Conservation (phyloP, 2,797 vertebrate genomes). For the Pitangus sulphuratus region DNA sequence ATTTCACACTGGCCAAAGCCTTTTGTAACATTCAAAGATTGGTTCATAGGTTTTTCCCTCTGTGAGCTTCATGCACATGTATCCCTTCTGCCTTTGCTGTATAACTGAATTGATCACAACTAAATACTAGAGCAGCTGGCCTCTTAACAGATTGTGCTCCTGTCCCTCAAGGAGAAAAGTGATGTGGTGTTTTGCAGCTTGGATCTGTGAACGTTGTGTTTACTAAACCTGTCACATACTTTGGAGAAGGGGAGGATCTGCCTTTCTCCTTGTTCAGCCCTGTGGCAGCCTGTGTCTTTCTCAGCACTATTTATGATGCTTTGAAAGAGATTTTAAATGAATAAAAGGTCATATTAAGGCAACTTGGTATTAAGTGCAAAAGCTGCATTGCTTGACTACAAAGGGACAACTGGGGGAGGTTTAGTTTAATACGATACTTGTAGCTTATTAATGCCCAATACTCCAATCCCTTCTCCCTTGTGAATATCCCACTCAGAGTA, state of each 20-base stretch:
- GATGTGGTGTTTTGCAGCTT: not conserved
- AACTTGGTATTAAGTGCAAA: not conserved
- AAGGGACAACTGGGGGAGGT: not conserved
- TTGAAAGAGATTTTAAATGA: not conserved
- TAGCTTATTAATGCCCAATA: not conserved
- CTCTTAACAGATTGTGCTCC: not conserved
- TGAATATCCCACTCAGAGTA: not conserved
- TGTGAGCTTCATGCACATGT: rapidly evolving
- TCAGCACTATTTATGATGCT: not conserved
- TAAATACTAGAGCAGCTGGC: not conserved
- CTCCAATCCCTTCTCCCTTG: not conserved
- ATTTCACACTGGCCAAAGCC: not conserved
- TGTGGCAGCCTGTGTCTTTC: not conserved
- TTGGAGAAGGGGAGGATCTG: not conserved
- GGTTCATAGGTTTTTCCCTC: not conserved
- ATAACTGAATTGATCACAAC: not conserved
- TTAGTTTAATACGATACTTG: not conserved
- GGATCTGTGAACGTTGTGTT: not conserved
- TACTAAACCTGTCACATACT: not conserved
- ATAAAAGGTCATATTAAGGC: not conserved
- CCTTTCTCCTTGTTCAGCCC: not conserved
- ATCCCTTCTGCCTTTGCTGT: not conserved
- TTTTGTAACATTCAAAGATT: not conserved
- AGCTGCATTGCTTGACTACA: not conserved
- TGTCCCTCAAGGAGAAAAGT: not conserved